A percentile compares a stretch with the other conserved stretches of the same genome.
Evolutionary conservation across 2,113 vertebrate species (phyloP).

Genomic region (Trogon surrucura): DNA sequence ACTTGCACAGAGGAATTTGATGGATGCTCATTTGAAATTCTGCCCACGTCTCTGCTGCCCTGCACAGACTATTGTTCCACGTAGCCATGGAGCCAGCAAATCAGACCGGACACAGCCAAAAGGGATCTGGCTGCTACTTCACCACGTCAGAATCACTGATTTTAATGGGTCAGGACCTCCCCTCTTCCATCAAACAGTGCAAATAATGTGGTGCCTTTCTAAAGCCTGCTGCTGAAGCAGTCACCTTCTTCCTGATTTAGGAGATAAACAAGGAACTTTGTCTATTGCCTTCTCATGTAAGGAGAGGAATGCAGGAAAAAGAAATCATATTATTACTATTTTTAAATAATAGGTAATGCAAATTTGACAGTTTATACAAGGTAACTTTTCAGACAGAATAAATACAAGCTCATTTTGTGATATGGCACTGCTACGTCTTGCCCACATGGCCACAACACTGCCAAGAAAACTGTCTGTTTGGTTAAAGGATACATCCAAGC

Average conservation of each 20-base stretch:
- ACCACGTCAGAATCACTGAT: neutral
- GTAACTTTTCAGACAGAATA: neutral
- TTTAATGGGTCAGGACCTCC: neutral
- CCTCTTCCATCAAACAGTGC: neutral
- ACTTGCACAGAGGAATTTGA: neutral
- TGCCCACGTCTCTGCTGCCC: conserved; percentile 23
- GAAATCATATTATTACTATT: neutral
- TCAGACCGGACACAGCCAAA: neutral
- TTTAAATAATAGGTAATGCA: neutral
- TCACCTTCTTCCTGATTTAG: neutral
- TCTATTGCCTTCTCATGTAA: neutral
- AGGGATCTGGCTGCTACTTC: conserved; percentile 1
- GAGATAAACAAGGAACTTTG: neutral
- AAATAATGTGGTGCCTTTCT: neutral
- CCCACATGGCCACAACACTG: neutral
- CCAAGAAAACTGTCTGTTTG: neutral
- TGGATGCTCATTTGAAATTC: conserved; percentile 4
- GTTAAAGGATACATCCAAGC: neutral
- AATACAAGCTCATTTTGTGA: neutral
- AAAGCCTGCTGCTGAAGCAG: neutral
- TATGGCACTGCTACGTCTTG: neutral
- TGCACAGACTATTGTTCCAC: conserved; percentile 20
- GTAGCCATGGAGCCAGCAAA: conserved; percentile 39
- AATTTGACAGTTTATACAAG: neutral
- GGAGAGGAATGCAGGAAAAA: neutral